Base-by-base conservation (phyloP, 2,888 invertebrate species). In the Zonitis immaculata region DNA sequence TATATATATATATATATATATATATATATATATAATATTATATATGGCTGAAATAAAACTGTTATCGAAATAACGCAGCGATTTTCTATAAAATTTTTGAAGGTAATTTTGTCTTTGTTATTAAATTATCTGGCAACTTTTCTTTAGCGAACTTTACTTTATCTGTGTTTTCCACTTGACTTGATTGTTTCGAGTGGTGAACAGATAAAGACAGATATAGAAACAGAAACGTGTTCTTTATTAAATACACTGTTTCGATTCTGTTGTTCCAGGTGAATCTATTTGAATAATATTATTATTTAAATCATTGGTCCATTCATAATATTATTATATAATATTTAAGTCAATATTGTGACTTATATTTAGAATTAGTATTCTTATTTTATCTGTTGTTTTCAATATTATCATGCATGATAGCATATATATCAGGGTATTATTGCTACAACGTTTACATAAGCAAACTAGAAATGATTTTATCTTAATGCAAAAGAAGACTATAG, bases 41-140 rank as follows among this genome's bases (percentile, higher is more conserved):
- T n/a, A n/a, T n/a, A n/a, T n/a, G n/a, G n/a, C n/a, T n/a, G n/a
- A 62, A 54, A 65, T 53, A 59, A 58, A 54, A 49, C 62, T 69
- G 70, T 73, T 73, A 73, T 73, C 73, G 69, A 69, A 69, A 68
- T 71, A 71, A 71, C 69, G 69, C 72, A 72, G 71, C 69, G 70
- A 74, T 68, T 71, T 67, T 66, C 58, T 57, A 52, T 67, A 68
- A 68, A 69, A 71, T 72, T 72, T 71, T 70, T 65, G 66, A 68
- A 69, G 70, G 72, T 74, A 74, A 74, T 75, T 74, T 74, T 71
- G 72, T 70, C 73, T 74, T 73, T 74, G 74, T 75, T 75, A 75
- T 75, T 74, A 74, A 75, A 75, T 75, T 75, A 75, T 75, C 75
- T 74, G 73, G 72, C 74, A 74, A 74, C 72, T 74, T 74, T 73